Percentiles rank a stretch among this genome's conserved stretches.
These are phyloP conservation scores for Tauraco erythrolophus DNA, from an alignment of 2,113 vertebrate species.

Conservation along the genomic window DNA sequence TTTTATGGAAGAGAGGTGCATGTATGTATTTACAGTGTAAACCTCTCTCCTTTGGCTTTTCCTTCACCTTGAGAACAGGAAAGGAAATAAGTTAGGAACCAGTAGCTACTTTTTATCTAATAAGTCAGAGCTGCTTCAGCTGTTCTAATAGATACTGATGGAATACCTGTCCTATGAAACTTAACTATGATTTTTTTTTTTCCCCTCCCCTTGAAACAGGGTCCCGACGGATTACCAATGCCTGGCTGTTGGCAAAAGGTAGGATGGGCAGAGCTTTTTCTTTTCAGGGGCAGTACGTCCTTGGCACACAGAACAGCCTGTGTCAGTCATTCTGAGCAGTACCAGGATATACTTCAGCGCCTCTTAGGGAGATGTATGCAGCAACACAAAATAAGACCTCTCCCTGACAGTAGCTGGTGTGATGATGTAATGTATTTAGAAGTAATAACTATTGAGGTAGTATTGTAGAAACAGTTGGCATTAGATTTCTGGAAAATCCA, in stretches of 20 bases:
- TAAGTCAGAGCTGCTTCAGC: not conserved
- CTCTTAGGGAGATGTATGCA: not conserved
- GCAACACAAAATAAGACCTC: not conserved
- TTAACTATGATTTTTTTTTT: not conserved
- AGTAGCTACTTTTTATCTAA: not conserved
- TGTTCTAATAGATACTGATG: not conserved
- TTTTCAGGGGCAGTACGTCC: not conserved
- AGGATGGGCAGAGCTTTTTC: slow-evolving; percentile 39
- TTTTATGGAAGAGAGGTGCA: not conserved
- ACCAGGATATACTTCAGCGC: not conserved
- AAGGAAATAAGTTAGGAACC: not conserved
- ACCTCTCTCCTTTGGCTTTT: not conserved
- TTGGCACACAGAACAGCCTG: not conserved
- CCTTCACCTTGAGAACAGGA: not conserved
- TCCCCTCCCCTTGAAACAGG: slow-evolving; percentile 77
- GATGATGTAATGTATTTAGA: not conserved
- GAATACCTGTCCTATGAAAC: not conserved
- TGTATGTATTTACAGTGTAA: not conserved
- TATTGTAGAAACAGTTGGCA: not conserved
- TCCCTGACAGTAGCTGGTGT: not conserved
- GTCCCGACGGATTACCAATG: slow-evolving; percentile 98
- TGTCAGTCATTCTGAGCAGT: not conserved
- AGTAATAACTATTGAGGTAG: not conserved
- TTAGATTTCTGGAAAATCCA: not conserved
- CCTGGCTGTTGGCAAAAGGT: slow-evolving; percentile 99